Percentiles rank a stretch among this genome's conserved stretches.
Evolutionary conservation across 2,888 invertebrate species (phyloP).

Genomic region (Amphipoea lucens): DNA sequence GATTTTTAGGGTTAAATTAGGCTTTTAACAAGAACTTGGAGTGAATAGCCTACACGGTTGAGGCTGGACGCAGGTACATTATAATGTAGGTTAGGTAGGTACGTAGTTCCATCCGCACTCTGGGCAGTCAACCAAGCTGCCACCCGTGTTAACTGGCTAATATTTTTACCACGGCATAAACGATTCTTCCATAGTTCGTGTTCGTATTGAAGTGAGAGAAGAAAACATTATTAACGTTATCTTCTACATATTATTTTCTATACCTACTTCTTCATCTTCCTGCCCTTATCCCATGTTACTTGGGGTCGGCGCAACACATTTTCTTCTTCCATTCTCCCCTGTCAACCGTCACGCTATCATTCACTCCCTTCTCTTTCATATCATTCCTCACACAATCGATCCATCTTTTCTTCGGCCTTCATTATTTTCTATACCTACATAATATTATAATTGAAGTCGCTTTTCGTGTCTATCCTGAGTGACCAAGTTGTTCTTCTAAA

Average conservation of each 20-base stretch:
- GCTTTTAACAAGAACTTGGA: slow-evolving; percentile 10
- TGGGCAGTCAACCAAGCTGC: background rate
- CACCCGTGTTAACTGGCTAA: background rate
- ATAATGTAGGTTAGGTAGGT: background rate
- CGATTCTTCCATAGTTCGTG: background rate
- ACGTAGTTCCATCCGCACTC: background rate
- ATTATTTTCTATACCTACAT: background rate
- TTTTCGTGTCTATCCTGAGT: background rate
- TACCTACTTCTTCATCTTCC: too few species aligned
- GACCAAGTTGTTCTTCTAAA: background rate
- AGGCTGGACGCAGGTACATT: background rate
- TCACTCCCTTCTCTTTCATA: too few species aligned
- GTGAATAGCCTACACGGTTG: background rate
- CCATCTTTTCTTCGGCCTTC: too few species aligned
- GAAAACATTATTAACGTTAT: background rate
- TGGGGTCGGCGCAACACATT: too few species aligned
- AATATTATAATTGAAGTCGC: background rate
- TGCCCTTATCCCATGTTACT: too few species aligned
- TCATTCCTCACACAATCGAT: too few species aligned
- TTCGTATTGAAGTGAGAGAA: background rate
- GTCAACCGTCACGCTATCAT: too few species aligned
- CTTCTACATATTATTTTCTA: background rate
- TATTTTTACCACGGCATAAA: background rate
- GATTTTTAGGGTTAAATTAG: slow-evolving; percentile 22
- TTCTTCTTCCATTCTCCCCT: too few species aligned